Base-by-base conservation (phyloP, 1,140 invertebrate genomes). In the Caenorhabditis briggsae region DNA sequence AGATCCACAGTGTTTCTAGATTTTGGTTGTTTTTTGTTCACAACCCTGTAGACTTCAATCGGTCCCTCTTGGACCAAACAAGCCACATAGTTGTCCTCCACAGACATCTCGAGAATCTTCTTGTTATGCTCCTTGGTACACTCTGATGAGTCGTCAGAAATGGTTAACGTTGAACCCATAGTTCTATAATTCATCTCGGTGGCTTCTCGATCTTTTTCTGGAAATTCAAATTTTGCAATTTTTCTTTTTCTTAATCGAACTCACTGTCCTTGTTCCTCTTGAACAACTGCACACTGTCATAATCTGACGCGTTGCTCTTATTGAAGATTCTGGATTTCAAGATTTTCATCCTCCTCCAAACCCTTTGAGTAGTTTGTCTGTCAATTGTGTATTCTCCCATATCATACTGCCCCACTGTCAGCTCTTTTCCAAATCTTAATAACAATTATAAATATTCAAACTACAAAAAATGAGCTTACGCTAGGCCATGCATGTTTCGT, bases 301-400 rank as follows among this genome's bases (percentile, higher is more conserved):
- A 16, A 9, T 74, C 65, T 8, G 8, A 5, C 2, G 43, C 41
- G 16, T 43, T 46, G 18, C 12, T n/a, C 11, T 74, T 74, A 18
- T 48, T 74, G n/a, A 74, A 74, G 5, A 74, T 74, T n/a, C 9
- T 74, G 46, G 65, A 74, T n/a, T 74, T 74, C 65, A 74, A 74
- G n/a, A 9, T 43, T 48, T 74, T 74, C 65, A 74, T 74, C 11
- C n/a, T 74, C n/a, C 65, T 74, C 65, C 65, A 74, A 12, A 74
- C 65, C 3, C 43, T 18, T 20, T 74, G 65, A 7, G 65, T 74
- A 46, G 65, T 48, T 18, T 74, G 65, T 11, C 18, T 11, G 18
- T 74, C 65, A 16, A 74, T 74, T 74, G 65, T 74, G 65, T 74
- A 74, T 18, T 74, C 65, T 46, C 65, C 65, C 5, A 48, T 16